phyloP scores from a whole-genome alignment of 2,888 invertebrate species.

The Dasysyrphus tricinctus region DNA sequence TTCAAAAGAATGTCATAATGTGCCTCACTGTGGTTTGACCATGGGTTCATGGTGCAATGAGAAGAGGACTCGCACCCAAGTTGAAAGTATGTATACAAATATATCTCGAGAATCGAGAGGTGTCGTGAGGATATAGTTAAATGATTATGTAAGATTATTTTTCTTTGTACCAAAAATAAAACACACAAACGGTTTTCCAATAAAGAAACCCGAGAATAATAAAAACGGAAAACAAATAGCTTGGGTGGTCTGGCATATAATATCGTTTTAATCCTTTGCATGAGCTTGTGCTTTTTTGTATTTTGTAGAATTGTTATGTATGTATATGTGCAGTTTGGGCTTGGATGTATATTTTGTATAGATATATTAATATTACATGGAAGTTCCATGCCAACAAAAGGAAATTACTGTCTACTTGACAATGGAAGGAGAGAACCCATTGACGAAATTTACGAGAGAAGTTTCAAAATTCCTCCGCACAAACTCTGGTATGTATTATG shows the following conservation, averaged over 20 bases:
- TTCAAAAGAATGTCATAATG: too few species aligned
- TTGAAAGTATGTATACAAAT: too few species aligned
- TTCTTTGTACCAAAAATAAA: background rate
- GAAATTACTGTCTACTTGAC: constrained; percentile 50
- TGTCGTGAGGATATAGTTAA: constrained; percentile 50
- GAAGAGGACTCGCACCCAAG: too few species aligned
- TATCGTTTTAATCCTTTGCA: constrained; percentile 66
- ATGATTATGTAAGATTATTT: constrained; percentile 33
- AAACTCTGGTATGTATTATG: constrained; percentile 5
- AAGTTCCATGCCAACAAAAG: constrained; percentile 47
- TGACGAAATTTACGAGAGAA: constrained; percentile 68
- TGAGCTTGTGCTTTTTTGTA: background rate
- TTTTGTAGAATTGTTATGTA: background rate
- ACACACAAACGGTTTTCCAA: constrained; percentile 47
- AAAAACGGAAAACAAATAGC: constrained; percentile 64
- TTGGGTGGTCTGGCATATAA: constrained; percentile 42
- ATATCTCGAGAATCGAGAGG: background rate
- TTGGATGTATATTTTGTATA: background rate
- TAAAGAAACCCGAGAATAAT: constrained; percentile 54
- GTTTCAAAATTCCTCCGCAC: constrained; percentile 46
- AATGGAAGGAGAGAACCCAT: constrained; percentile 40
- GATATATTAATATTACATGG: constrained; percentile 20
- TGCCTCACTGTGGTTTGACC: too few species aligned
- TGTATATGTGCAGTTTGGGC: background rate
- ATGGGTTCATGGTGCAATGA: too few species aligned